Base-by-base conservation (phyloP, 2,797 vertebrate species). In the Diplodus puntazzo region DNA sequence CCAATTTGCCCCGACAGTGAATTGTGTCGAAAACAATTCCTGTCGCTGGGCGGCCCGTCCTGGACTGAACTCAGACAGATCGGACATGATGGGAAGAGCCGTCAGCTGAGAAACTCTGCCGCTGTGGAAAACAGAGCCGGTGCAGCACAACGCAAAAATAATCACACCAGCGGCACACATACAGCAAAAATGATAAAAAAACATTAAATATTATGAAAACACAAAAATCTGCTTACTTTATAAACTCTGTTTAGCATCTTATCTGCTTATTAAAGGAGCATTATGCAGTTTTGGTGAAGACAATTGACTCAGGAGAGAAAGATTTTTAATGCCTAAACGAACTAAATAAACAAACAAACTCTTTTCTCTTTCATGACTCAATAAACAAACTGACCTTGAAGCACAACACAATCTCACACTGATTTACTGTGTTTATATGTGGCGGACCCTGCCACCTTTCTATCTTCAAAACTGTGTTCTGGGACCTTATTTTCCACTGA, bases 21-120 rank as follows among this genome's bases (percentile, higher is more conserved):
- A 82, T 82, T 86, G 77, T 84, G 90, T 82, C 39, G 18, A 86
- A 88, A 89, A 87, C 85, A 73, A 91, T 90, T 90, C 74, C 65
- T 54, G 62, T 46, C 77, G 81, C 75, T 45, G 68, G 64, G 78
- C 45, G 34, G 73, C 73, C 67, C 39, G 17, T 89, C 70, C 81
- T 75, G 81, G 62, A 45, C 77, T 21, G 54, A 69, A n/a, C 73
- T 86, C 78, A 89, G 82, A 72, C 65, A 80, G 83, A 88, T 66
- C 73, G 80, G 80, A 89, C 77, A 76, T 80, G 87, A 92, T 83
- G 81, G 75, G 82, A 71, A 67, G 52, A 43, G 70, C 68, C 49
- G 46, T 80, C 63, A 77, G 77, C 65, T 18, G 48, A 63, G 70
- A 81, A 73, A 77, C 12, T 76, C 62, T 59, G 50, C 11, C 25